These are phyloP conservation scores for Pelvicachromis taeniatus DNA, from an alignment of 2,113 vertebrate species.

Conservation along the genomic window DNA sequence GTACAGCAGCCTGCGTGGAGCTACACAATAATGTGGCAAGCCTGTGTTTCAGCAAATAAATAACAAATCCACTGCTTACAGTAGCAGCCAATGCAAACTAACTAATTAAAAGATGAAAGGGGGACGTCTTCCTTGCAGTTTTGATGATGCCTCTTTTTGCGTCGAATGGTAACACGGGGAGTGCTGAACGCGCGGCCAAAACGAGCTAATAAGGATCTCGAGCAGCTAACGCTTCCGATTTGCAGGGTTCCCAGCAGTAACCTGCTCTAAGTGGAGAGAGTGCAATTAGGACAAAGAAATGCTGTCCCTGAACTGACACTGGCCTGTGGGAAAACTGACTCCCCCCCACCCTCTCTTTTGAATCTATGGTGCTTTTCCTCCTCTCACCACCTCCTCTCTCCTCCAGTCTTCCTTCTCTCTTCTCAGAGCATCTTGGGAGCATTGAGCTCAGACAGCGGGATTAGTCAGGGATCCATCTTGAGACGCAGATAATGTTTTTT, in stretches of 20 bases:
- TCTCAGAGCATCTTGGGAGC: constrained; percentile 71
- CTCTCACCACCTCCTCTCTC: constrained; percentile 44
- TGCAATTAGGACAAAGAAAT: constrained; percentile 30
- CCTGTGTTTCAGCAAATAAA: constrained; percentile 69
- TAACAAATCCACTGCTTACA: constrained; percentile 67
- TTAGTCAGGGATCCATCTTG: constrained; percentile 80
- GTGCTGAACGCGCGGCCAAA: constrained; percentile 23
- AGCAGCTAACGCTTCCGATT: constrained; percentile 10
- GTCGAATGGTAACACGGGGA: constrained; percentile 16
- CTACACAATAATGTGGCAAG: constrained; percentile 61
- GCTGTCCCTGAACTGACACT: constrained; percentile 35
- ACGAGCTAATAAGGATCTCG: constrained; percentile 44
- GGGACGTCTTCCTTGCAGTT: constrained; percentile 41
- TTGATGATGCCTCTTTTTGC: constrained; percentile 41
- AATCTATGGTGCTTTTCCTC: constrained; percentile 25
- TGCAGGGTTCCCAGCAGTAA: constrained; percentile 7
- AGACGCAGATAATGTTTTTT: constrained; percentile 73
- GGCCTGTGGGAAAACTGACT: constrained; percentile 42
- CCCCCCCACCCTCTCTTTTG: background rate
- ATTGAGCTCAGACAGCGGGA: constrained; percentile 73
- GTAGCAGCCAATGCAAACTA: constrained; percentile 60
- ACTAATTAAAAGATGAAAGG: constrained; percentile 72
- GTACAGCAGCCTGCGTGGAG: constrained; percentile 55
- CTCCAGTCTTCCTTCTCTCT: constrained; percentile 53
- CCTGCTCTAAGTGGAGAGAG: constrained; percentile 15